Evolutionary conservation across 2,888 invertebrate species (phyloP), one percentile per base, ranked within the genome.

Genomic region (Andrena flavipes): DNA sequence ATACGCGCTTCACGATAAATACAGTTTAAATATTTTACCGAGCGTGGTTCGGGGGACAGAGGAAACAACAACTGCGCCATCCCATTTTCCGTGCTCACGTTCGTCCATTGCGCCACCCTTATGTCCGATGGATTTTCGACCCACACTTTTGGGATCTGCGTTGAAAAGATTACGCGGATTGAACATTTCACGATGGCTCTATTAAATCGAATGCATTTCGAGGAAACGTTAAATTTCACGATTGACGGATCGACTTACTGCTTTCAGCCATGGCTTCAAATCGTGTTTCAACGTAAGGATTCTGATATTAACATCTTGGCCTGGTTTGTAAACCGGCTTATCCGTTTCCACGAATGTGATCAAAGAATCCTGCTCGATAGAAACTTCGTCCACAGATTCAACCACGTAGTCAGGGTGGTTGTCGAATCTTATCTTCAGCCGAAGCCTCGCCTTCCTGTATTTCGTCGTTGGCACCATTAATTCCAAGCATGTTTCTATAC

Each of bases 41-140:
- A 90, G 70, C 87, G 92, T 0, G 93, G 92, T 79, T 93, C 60
- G 92, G 95, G 7, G 92, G 95, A 86, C 87, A 95, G 82, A 90
- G 95, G 88, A 94, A 96, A 89, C 93, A 92, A 87, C 87, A 94
- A 87, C 94, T 96, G 96, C 0, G 95, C 95, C 68, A 97, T 92
- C 2, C 97, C 97, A 29, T 95, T 94, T 79, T 96, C 94, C 0
- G 96, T 95, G 59, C 95, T 95, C 2, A 96, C 94, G 65, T 95
- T 95, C 30, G 94, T 93, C 97, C 97, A 97, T 86, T 96, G 95
- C 0, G 95, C 95, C 0, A 96, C 95, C 5, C 96, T 95, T 0
- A 96, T 95, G 0, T 96, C 96, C 0, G 95, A 93, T 0, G 97
- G 97, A 85, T 96, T 96, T 92, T 96, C 95, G 16, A 97, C 94